Evolutionary conservation across 2,113 vertebrate species (phyloP).

Genomic region (Cyphomyrus plagiostoma): DNA sequence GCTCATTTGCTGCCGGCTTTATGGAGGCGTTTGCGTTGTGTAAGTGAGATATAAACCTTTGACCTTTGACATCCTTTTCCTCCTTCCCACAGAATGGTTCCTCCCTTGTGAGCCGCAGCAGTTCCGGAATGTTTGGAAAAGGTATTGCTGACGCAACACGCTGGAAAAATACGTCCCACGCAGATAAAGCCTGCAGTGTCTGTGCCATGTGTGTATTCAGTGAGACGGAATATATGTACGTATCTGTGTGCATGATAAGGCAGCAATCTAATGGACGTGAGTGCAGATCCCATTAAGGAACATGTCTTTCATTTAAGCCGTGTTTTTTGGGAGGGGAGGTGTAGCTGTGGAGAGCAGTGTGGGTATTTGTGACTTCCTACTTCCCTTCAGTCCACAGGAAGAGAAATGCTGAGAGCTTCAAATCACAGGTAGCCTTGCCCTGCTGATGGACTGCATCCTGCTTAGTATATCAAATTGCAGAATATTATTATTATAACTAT

Average conservation of each 20-base stretch:
- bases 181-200: constrained; percentile 3
- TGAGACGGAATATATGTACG: neutral
- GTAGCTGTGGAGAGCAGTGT: constrained; percentile 30
- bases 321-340: constrained; percentile 11
- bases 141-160: constrained; percentile 54
- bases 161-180: neutral
- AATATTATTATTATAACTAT: neutral
- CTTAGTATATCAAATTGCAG: too few relatives aligned
- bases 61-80: neutral
- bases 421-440: neutral
- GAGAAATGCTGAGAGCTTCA: neutral
- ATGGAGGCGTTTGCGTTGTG: neutral
- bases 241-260: neutral
- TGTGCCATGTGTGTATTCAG: neutral
- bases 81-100: constrained; percentile 62
- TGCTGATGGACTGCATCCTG: neutral
- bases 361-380: constrained; percentile 7
- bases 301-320: constrained; percentile 36
- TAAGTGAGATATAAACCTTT: neutral
- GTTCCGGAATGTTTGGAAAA: constrained; percentile 72
- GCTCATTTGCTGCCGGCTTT: neutral
- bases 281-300: constrained; percentile 35
- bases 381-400: neutral
- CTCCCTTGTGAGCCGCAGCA: constrained; percentile 57
- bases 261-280: neutral